These are phyloP conservation scores for Cydia pomonella DNA, from an alignment of 1,140 invertebrate genomes.

Conservation along the genomic window DNA sequence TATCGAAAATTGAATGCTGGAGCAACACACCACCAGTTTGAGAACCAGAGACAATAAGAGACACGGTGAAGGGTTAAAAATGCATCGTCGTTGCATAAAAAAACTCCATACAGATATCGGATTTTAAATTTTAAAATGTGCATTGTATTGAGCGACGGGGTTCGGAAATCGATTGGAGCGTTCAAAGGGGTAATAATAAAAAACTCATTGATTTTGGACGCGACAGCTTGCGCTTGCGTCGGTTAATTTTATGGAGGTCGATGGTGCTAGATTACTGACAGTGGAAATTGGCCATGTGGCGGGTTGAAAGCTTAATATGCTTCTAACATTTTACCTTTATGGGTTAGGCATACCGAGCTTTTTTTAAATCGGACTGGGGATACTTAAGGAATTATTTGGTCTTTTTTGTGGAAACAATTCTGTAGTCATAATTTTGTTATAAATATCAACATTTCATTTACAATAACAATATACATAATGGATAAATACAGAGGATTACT, in stretches of 20 bases:
- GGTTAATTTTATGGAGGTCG: conserved; percentile 43
- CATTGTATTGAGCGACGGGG: conserved; percentile 75
- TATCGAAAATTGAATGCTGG: too few species aligned
- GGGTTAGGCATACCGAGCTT: not conserved
- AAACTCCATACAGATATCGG: conserved; percentile 76
- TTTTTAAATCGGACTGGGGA: too few species aligned
- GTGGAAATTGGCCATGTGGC: conserved; percentile 4
- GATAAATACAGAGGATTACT: too few species aligned
- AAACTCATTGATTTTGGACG: conserved; percentile 62
- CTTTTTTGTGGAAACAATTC: too few species aligned
- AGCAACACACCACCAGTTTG: conserved; percentile 49
- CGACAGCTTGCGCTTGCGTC: conserved; percentile 63
- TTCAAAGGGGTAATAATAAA: conserved; percentile 74
- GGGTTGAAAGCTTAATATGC: not conserved
- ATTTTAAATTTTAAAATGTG: conserved; percentile 81
- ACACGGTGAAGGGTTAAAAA: conserved; percentile 79
- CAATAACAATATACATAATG: too few species aligned
- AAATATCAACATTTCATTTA: too few species aligned
- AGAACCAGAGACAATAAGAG: conserved; percentile 51
- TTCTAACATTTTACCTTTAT: conserved; percentile 22
- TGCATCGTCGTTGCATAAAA: conserved; percentile 75
- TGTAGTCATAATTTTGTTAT: too few species aligned
- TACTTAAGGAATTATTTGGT: too few species aligned
- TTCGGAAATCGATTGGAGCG: conserved; percentile 76
- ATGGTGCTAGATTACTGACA: conserved; percentile 35